phyloP scores from a whole-genome alignment of 2,888 invertebrate species.

The Trissoscelio sp. region DNA sequence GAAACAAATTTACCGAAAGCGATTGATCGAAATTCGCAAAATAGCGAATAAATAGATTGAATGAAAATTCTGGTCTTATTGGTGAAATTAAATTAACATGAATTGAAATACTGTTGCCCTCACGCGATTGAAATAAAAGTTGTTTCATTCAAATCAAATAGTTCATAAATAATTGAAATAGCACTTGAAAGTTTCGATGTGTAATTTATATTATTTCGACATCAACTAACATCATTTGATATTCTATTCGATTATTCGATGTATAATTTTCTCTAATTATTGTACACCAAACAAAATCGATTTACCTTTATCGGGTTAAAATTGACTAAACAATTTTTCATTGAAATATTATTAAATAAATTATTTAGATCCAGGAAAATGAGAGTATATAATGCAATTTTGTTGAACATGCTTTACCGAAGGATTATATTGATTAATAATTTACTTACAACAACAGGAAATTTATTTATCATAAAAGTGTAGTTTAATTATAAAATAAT shows the following conservation, averaged over 20 bases:
- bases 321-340: not conserved
- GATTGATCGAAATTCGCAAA: no score
- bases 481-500: no score
- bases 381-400: not conserved
- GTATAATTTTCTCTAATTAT: slow-evolving; percentile 22
- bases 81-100: not conserved
- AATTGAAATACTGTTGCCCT: not conserved
- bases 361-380: not conserved
- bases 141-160: slow-evolving; percentile 8
- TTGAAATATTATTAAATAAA: not conserved
- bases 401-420: not conserved
- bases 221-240: not conserved
- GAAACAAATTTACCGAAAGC: no score
- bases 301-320: slow-evolving; percentile 1
- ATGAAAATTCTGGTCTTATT: no score
- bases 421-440: not conserved
- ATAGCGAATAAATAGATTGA: no score
- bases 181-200: not conserved
- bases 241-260: slow-evolving; percentile 10
- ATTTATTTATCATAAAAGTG: no score
- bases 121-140: not conserved
- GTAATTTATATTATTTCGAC: not conserved
- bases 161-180: slow-evolving; percentile 14
- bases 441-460: not conserved
- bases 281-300: not conserved